Conservation (phyloP, 37 sponge, comb jelly and placozoan species). For the Oscarella lobularis region DNA sequence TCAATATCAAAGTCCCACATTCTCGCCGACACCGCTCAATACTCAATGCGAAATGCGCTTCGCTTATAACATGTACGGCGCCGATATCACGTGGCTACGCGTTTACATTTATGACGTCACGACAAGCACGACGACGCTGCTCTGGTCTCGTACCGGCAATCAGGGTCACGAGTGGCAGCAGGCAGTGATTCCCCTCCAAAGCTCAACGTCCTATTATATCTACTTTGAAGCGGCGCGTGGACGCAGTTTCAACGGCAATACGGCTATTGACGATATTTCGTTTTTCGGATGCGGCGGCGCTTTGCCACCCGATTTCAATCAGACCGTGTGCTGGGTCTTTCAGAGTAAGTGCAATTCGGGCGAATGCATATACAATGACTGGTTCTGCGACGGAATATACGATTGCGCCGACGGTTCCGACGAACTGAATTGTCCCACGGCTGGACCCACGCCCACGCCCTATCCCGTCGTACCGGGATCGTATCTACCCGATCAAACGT, state of each 20-base stretch:
- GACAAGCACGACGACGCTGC: neutral
- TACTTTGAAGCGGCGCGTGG: constrained; percentile 17
- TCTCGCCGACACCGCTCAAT: no score
- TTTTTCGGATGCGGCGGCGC: no score
- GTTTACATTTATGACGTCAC: constrained; percentile 7
- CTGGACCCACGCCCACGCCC: no score
- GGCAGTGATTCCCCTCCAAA: neutral
- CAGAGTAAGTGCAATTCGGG: no score
- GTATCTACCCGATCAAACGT: no score
- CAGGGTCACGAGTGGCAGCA: neutral
- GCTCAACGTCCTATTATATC: neutral
- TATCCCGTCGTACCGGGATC: no score
- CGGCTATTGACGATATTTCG: constrained; percentile 26
- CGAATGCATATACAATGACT: neutral
- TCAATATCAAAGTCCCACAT: neutral
- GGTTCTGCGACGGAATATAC: neutral
- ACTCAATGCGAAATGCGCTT: constrained; percentile 7
- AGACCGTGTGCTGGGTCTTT: no score
- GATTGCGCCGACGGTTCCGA: neutral
- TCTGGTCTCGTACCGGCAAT: neutral
- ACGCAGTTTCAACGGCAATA: constrained; percentile 17
- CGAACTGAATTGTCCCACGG: no score
- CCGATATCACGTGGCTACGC: constrained; percentile 6
- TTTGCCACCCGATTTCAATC: no score
- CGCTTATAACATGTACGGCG: constrained; percentile 33